Percentiles rank a stretch among this genome's conserved stretches.
Evolutionary conservation across 2,113 vertebrate genomes (phyloP).

Genomic region (Mixornis gularis): DNA sequence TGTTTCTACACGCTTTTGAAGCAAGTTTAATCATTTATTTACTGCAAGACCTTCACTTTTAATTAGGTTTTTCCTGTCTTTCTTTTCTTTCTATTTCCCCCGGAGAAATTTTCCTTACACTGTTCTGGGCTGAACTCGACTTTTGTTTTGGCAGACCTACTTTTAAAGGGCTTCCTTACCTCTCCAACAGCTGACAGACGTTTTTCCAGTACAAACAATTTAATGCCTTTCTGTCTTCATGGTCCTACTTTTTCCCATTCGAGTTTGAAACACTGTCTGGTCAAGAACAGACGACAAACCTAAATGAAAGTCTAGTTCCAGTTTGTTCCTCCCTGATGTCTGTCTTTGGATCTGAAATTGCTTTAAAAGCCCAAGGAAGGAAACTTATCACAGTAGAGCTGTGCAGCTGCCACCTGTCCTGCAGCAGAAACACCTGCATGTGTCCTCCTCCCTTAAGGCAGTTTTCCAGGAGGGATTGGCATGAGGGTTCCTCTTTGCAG

Average conservation of each 20-base stretch:
- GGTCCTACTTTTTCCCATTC: neutral
- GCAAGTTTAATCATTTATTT: slow-evolving; percentile 52
- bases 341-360: neutral
- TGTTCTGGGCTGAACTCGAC: neutral
- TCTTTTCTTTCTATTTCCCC: neutral
- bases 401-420: neutral
- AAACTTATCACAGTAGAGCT: neutral
- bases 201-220: neutral
- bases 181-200: neutral
- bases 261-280: neutral
- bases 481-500: neutral
- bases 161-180: neutral
- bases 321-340: neutral
- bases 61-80: slow-evolving; percentile 37
- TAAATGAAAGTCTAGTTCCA: neutral
- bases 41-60: slow-evolving; percentile 37
- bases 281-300: neutral
- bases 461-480: neutral
- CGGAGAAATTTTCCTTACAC: neutral
- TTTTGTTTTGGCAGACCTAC: neutral
- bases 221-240: neutral
- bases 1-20: neutral
- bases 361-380: neutral
- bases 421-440: neutral
- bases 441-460: neutral